A percentile compares a stretch with the other conserved stretches of the same genome.
Evolutionary conservation across 2,888 invertebrate genomes (phyloP).

Genomic region (Cataglyphis altisquamis): DNA sequence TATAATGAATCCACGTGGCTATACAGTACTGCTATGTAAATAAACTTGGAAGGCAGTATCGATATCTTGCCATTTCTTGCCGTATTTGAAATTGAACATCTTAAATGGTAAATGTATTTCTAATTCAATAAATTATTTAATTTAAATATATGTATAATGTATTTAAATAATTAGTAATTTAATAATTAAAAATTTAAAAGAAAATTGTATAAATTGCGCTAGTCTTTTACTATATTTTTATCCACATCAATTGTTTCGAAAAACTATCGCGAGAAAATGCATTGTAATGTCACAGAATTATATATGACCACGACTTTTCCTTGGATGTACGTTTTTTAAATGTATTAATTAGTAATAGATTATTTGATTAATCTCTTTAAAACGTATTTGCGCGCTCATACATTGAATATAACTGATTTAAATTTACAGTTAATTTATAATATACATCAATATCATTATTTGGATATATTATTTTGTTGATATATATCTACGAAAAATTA

Average conservation of each 20-base stretch:
- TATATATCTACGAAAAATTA: neutral
- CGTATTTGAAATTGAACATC: slow-evolving; percentile 17
- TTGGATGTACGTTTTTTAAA: neutral
- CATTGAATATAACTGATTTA: neutral
- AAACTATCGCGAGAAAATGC: slow-evolving; percentile 36
- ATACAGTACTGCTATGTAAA: slow-evolving; percentile 14
- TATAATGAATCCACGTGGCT: slow-evolving; percentile 40
- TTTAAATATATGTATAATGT: neutral
- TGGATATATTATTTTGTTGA: neutral
- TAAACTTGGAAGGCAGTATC: slow-evolving; percentile 26
- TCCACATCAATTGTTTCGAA: slow-evolving; percentile 17
- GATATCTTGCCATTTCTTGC: neutral
- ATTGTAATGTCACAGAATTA: neutral
- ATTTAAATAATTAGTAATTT: neutral
- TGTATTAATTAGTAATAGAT: neutral
- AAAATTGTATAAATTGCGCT: neutral
- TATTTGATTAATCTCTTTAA: neutral
- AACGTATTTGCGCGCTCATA: neutral
- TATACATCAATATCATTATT: neutral
- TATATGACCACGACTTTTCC: neutral
- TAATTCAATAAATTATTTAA: neutral
- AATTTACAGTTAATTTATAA: neutral
- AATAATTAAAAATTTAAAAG: neutral
- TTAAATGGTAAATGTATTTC: neutral
- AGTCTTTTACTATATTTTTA: neutral